phyloP scores from a whole-genome alignment of 1,140 invertebrate species.

The Trichoplusia ni region DNA sequence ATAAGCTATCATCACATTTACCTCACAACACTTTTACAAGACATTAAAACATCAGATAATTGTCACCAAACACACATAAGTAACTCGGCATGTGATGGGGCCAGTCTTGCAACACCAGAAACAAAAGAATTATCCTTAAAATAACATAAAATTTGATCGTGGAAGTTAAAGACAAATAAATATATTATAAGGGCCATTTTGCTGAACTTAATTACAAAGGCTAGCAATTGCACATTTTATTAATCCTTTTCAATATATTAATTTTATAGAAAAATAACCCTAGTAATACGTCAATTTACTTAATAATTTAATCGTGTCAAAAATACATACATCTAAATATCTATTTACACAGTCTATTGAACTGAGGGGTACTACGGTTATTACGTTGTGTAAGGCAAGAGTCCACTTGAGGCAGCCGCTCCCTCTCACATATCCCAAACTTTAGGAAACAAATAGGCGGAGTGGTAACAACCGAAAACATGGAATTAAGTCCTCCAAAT shows the following conservation, averaged over 20 bases:
- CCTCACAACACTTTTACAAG: background rate
- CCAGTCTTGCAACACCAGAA: background rate
- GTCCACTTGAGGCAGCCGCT: background rate
- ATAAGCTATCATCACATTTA: slow-evolving; percentile 12
- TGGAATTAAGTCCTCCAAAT: slow-evolving; percentile 42
- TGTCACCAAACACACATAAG: background rate
- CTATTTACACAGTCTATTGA: slow-evolving; percentile 16
- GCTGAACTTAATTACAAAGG: slow-evolving; percentile 9
- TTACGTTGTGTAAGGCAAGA: slow-evolving; percentile 12
- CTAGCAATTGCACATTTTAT: slow-evolving; percentile 8
- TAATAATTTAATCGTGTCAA: slow-evolving; percentile 25
- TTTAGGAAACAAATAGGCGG: slow-evolving; percentile 53
- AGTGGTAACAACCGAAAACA: slow-evolving; percentile 39
- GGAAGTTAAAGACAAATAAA: background rate
- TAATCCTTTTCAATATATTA: slow-evolving; percentile 8
- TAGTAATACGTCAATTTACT: slow-evolving; percentile 20
- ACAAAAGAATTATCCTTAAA: background rate
- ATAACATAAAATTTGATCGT: background rate
- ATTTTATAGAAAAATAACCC: slow-evolving; percentile 22
- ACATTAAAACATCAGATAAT: background rate
- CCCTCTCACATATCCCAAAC: slow-evolving; percentile 1
- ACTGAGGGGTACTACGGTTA: slow-evolving; percentile 6
- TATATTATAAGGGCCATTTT: slow-evolving; percentile 4
- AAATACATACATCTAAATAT: slow-evolving; percentile 33
- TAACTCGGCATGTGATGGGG: slow-evolving; percentile 14